Percentiles rank a stretch among this genome's conserved stretches.
Evolutionary conservation across 2,797 vertebrate genomes (phyloP).

Genomic region (Channa striata): DNA sequence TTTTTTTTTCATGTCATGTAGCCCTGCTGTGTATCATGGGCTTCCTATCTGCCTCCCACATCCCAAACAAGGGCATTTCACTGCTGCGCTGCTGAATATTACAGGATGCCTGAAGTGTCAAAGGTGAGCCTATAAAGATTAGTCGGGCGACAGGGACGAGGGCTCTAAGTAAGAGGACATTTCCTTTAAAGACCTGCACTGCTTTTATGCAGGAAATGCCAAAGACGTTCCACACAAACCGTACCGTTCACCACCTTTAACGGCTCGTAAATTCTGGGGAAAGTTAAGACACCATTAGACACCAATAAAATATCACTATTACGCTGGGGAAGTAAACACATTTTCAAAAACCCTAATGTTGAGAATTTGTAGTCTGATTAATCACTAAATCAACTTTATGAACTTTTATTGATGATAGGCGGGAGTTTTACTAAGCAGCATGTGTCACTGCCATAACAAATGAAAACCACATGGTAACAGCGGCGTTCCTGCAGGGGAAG

Average conservation of each 20-base stretch:
- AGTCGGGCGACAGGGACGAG: slow-evolving; percentile 72
- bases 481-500: background rate
- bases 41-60: slow-evolving; percentile 51
- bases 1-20: slow-evolving; percentile 10
- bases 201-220: slow-evolving; percentile 85
- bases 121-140: slow-evolving; percentile 81
- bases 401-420: slow-evolving; percentile 23
- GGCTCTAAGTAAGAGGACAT: slow-evolving; percentile 70
- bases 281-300: slow-evolving; percentile 65
- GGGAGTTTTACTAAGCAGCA: slow-evolving; percentile 30
- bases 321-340: slow-evolving; percentile 43
- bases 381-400: slow-evolving; percentile 32
- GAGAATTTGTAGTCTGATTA: slow-evolving; percentile 35
- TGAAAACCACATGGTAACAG: slow-evolving; percentile 62
- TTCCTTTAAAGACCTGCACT: slow-evolving; percentile 75
- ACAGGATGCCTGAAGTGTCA: slow-evolving; percentile 69
- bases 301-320: slow-evolving; percentile 50
- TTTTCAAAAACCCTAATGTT: slow-evolving; percentile 32
- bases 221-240: slow-evolving; percentile 80
- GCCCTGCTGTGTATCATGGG: slow-evolving; percentile 17
- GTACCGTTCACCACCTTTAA: slow-evolving; percentile 80
- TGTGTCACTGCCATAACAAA: slow-evolving; percentile 53
- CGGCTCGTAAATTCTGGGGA: slow-evolving; percentile 72
- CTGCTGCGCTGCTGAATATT: slow-evolving; percentile 46
- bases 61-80: slow-evolving; percentile 64